phyloP scores from a whole-genome alignment of 2,888 invertebrate genomes.

The Mythimna vitellina region DNA sequence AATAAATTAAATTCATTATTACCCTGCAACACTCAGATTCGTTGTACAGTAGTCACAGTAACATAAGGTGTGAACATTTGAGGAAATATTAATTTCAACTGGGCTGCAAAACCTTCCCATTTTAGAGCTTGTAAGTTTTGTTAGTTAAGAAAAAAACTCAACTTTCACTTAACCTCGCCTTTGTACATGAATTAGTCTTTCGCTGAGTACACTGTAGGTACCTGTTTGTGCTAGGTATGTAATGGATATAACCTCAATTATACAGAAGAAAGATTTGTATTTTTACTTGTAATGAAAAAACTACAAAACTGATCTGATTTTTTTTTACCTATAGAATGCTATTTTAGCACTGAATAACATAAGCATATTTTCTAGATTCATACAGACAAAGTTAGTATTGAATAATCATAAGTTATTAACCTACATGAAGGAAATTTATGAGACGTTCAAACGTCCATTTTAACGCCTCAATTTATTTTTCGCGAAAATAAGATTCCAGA shows the following conservation, averaged over 20 bases:
- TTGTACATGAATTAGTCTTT: background rate
- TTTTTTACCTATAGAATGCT: too few species aligned
- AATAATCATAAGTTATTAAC: slow-evolving; percentile 33
- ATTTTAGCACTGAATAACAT: too few species aligned
- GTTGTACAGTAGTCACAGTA: slow-evolving; percentile 1
- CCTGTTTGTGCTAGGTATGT: too few species aligned
- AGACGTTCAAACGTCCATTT: slow-evolving; percentile 66
- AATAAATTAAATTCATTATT: slow-evolving; percentile 19
- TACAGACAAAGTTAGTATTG: background rate
- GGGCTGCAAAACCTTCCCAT: background rate
- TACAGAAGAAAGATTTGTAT: too few species aligned
- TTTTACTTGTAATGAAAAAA: too few species aligned
- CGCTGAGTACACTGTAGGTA: background rate
- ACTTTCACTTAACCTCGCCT: background rate
- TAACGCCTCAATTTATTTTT: slow-evolving; percentile 74
- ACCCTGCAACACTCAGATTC: slow-evolving; percentile 15
- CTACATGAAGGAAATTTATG: slow-evolving; percentile 44
- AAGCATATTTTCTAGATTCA: too few species aligned
- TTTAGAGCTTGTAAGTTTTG: background rate
- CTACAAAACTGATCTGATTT: too few species aligned
- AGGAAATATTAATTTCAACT: background rate
- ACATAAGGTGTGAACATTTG: background rate
- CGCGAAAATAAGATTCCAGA: slow-evolving; percentile 76
- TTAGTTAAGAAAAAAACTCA: background rate
- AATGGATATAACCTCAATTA: too few species aligned